Evolutionary conservation across 2,113 vertebrate species (phyloP), one percentile per base, ranked within the genome.

Genomic region (Pungitius pungitius): DNA sequence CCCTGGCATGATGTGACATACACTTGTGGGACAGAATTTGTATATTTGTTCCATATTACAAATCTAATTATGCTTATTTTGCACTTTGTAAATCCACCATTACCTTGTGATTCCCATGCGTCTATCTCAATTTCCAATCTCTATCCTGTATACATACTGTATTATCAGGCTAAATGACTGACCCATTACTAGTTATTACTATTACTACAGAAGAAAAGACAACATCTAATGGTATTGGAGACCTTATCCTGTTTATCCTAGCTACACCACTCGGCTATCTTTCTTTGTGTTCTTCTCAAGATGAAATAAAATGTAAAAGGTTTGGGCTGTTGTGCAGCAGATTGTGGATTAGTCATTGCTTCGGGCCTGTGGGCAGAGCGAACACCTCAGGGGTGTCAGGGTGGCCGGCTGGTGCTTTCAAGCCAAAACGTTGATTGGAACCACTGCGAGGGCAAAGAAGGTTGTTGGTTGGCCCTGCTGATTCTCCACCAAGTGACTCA

Each of bases 1-100:
- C 40, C 57, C 70, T 72, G 61, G 52, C 39, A 49, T 77, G 39
- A 77, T 74, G 68, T 51, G 75, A 68, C 55, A 63, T 4, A 60
- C 6, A 70, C 63, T 68, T 52, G 10, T 54, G 43, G 24, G 26
- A 78, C 22, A 81, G 45, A 33, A 15, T 58, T 18, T 56, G 24
- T 22, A 33, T 4, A 17, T 62, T 77, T 77, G 27, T 15, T 15
- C 40, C 52, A 74, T 51, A 52, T n/a, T 56, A 39, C 14, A 37
- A 20, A 62, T 15, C 8, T 63, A 63, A 69, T 72, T 65, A 52
- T 66, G 40, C 15, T 60, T 30, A 68, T 27, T 78, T 8, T 45
- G 0, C 8, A 24, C 1, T 67, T 58, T 26, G 74, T 66, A 24
- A 35, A 65, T 39, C 35, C 26, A 2, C 0, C 26, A 10, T 27